Conservation (phyloP, 2,797 vertebrate genomes). For the Capromys pilorides region DNA sequence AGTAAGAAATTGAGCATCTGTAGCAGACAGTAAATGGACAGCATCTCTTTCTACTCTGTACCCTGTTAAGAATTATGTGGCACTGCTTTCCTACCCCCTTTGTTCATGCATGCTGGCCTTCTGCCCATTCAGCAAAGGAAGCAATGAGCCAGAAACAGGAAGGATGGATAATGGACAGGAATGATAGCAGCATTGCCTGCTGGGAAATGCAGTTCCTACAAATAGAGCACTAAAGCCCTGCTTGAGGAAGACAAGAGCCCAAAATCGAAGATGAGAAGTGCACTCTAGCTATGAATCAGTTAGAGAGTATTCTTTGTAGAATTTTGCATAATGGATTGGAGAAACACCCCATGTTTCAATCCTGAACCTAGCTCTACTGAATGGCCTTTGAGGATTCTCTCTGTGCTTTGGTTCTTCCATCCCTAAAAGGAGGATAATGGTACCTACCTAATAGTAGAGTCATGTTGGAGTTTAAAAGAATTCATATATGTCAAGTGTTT, state of each 20-base stretch:
- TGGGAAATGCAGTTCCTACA: neutral
- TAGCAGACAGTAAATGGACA: slow-evolving; percentile 10
- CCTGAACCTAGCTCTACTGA: neutral
- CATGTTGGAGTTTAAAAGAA: neutral
- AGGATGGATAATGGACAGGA: neutral
- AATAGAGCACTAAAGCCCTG: neutral
- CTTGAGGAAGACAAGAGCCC: neutral
- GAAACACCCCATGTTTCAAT: neutral
- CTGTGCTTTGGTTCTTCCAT: neutral
- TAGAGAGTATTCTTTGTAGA: neutral
- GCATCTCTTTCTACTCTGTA: neutral
- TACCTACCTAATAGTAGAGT: neutral
- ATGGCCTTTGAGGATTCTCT: neutral
- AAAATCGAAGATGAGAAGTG: accelerated
- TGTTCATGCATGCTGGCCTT: neutral
- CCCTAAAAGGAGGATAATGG: neutral
- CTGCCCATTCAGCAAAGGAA: neutral
- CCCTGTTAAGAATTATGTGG: slow-evolving; percentile 8
- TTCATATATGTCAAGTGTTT: neutral
- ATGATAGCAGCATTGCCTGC: neutral
- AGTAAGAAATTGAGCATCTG: neutral
- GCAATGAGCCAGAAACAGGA: neutral
- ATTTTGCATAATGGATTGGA: neutral
- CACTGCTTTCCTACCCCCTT: neutral
- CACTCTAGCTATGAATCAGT: neutral